Evolutionary conservation across 2,888 invertebrate genomes (phyloP).

Genomic region (Coelopa pilipes): DNA sequence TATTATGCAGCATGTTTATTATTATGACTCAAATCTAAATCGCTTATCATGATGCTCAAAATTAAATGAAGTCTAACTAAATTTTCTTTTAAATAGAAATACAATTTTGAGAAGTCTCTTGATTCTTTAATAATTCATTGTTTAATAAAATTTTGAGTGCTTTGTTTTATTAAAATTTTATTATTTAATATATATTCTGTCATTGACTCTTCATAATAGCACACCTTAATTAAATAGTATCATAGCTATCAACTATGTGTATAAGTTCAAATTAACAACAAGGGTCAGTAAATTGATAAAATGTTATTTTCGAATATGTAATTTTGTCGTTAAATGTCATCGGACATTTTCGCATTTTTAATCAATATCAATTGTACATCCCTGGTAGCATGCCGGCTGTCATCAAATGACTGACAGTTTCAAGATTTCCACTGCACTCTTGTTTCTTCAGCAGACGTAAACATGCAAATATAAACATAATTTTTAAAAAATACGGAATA

Average conservation of each 20-base stretch:
- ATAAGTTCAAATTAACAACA: too few species aligned
- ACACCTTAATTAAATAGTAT: too few species aligned
- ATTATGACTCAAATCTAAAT: not conserved
- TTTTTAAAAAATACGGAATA: not conserved
- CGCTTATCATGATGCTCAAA: not conserved
- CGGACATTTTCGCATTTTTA: too few species aligned
- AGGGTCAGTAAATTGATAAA: too few species aligned
- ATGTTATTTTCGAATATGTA: not conserved
- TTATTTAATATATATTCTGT: not conserved
- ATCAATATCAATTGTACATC: too few species aligned
- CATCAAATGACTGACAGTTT: not conserved
- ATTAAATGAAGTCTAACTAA: too few species aligned
- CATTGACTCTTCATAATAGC: too few species aligned
- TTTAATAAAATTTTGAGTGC: too few species aligned
- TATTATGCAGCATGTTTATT: conserved; percentile 46
- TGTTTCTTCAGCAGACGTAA: not conserved
- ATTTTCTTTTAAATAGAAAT: not conserved
- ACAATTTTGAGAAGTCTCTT: not conserved
- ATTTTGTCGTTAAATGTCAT: too few species aligned
- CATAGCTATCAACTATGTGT: too few species aligned
- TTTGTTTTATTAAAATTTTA: not conserved
- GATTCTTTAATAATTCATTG: too few species aligned
- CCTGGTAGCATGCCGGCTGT: not conserved
- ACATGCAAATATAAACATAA: not conserved
- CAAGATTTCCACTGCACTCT: not conserved